Evolutionary conservation across 1,140 invertebrate genomes (phyloP).

Genomic region (Drosophila chauvacae): DNA sequence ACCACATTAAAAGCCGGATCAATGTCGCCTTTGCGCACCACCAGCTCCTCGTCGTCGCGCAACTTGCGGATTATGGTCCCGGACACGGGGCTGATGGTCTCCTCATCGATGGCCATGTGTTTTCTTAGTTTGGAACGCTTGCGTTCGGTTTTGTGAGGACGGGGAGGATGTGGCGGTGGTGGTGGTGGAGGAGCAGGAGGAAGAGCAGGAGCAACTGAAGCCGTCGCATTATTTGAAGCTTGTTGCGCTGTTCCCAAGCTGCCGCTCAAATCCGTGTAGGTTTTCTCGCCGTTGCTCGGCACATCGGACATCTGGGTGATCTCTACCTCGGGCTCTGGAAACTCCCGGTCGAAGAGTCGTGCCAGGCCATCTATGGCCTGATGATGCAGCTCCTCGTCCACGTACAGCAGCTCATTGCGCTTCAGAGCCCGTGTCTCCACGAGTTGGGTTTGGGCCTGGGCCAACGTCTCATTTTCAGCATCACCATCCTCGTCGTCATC

Average conservation of each 20-base stretch:
- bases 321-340: conserved; percentile 25
- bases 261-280: conserved; percentile 86
- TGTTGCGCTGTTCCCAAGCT: conserved; percentile 42
- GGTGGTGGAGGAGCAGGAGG: conserved; percentile 51
- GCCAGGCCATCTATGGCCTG: conserved; percentile 79
- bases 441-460: conserved; percentile 22
- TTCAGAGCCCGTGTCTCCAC: conserved; percentile 60
- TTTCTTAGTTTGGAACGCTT: conserved; percentile 89
- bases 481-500: conserved; percentile 57
- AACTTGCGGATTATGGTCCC: conserved; percentile 96
- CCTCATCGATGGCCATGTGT: conserved; percentile 94
- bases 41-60: conserved; percentile 91
- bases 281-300: conserved; percentile 77
- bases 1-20: conserved; percentile 98
- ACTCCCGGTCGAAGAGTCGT: conserved; percentile 76
- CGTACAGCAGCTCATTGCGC: conserved; percentile 75
- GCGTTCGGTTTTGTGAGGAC: conserved; percentile 83
- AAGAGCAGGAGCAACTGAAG: conserved; percentile 37
- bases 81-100: conserved; percentile 98
- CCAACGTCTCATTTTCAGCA: neutral
- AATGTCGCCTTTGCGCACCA: conserved; percentile 95
- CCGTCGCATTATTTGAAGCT: conserved; percentile 25
- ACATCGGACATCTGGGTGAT: conserved; percentile 14
- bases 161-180: neutral
- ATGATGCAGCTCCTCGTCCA: conserved; percentile 78